Conservation (phyloP, 35 echinoderm and acorn worm genomes). For the Anneissia japonica region DNA sequence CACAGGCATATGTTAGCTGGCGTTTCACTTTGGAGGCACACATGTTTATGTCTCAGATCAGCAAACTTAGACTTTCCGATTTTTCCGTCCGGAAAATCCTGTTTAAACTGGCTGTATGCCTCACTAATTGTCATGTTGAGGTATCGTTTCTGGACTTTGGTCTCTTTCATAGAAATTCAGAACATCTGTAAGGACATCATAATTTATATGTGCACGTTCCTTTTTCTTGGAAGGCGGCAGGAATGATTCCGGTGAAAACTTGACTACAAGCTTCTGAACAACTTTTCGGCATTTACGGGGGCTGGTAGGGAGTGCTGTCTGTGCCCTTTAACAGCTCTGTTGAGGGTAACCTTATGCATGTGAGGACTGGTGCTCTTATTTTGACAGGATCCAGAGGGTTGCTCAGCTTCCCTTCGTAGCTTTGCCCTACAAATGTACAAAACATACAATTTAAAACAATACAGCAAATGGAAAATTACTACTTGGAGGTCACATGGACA, state of each 20-base stretch:
- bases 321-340: not conserved
- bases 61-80: not conserved
- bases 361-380: too few species aligned
- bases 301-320: not conserved
- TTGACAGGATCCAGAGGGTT: too few species aligned
- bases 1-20: conserved; percentile 10
- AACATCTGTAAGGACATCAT: too few species aligned
- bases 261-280: not conserved
- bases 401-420: too few species aligned
- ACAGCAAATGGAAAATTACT: too few species aligned
- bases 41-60: not conserved
- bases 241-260: not conserved
- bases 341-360: too few species aligned
- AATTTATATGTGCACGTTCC: not conserved
- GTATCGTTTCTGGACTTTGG: conserved; percentile 5
- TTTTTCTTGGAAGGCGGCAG: not conserved
- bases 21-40: conserved; percentile 2
- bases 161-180: not conserved
- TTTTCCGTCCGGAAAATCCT: not conserved
- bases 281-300: not conserved
- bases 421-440: too few species aligned
- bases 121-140: conserved; percentile 9
- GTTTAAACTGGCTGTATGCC: not conserved
- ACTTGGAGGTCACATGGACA: too few species aligned
- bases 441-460: too few species aligned